Evolutionary conservation across 2,797 vertebrate species (phyloP).

Genomic region (Gymnothorax reevesii): DNA sequence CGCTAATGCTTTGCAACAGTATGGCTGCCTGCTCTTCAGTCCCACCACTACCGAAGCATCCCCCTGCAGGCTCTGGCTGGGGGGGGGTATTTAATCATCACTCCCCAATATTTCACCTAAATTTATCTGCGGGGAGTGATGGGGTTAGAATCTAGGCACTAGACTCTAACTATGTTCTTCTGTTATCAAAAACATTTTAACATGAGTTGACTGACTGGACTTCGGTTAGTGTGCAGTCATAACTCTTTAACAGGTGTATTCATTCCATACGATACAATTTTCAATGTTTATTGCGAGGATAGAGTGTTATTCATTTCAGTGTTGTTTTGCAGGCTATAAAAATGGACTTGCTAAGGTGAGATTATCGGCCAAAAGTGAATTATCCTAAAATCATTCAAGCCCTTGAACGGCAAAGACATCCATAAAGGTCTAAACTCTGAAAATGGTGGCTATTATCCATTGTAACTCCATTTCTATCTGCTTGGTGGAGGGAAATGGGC

Average conservation of each 20-base stretch:
- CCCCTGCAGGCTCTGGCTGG: too few species aligned
- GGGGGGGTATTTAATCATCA: too few species aligned
- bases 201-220: too few species aligned
- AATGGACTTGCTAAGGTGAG: not conserved
- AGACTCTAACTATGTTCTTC: too few species aligned
- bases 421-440: not conserved
- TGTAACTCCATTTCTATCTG: not conserved
- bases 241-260: not conserved
- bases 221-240: not conserved
- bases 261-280: not conserved
- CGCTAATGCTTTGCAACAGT: too few species aligned
- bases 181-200: too few species aligned
- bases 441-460: not conserved
- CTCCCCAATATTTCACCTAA: too few species aligned
- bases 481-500: not conserved
- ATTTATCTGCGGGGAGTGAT: too few species aligned
- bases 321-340: not conserved
- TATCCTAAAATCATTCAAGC: not conserved
- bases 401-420: not conserved
- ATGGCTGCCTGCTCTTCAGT: too few species aligned
- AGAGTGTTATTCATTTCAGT: not conserved
- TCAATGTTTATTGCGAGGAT: not conserved
- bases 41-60: too few species aligned
- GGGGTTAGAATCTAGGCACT: too few species aligned
- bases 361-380: not conserved